Evolutionary conservation across 2,113 vertebrate genomes (phyloP), one percentile per base, ranked within the genome.

Genomic region (Pangasianodon gigas): DNA sequence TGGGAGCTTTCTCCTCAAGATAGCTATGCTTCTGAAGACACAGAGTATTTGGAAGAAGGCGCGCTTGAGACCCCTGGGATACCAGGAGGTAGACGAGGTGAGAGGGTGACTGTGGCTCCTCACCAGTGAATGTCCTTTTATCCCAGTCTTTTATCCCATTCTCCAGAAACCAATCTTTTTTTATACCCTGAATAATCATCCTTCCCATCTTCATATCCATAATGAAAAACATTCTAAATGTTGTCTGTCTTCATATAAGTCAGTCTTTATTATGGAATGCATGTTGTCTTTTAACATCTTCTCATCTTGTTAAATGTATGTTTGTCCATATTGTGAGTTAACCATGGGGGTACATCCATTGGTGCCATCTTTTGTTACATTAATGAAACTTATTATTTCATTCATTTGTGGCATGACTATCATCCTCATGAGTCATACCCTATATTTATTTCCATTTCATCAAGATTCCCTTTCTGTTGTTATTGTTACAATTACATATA

Each of bases 81-180:
- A 91, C 90, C 95, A 93, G 92, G 94, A 93, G 91, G 94, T 94
- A 96, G 95, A 94, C 95, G 96, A 98, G 97, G 97, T 98, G 97
- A 98, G 97, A 96, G 92, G 94, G 94, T 92, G 84, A 84, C 92
- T 90, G 86, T 91, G 89, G 93, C 89, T 92, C 93, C 93, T 93
- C 93, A 94, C 93, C 91, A 94, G 16, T 80, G 94, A 91, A 90
- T 91, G 87, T 84, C 86, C 58, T 44, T 84, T 84, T 60, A 60
- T 62, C 29, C 56, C 56, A 84, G 13, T 84, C 58, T 84, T 84
- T 95, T 93, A 81, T 90, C 69, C 86, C 92, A 83, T 92, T 87
- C 94, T 90, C 89, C 93, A 93, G 93, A 89, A 93, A 87, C 81
- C 90, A 69, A 56, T 87, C 77, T 93, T 84, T 93, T 87, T 84